A percentile compares a stretch with the other conserved stretches of the same genome.
Evolutionary conservation across 2,888 invertebrate species (phyloP).

Genomic region (Myathropa florea): DNA sequence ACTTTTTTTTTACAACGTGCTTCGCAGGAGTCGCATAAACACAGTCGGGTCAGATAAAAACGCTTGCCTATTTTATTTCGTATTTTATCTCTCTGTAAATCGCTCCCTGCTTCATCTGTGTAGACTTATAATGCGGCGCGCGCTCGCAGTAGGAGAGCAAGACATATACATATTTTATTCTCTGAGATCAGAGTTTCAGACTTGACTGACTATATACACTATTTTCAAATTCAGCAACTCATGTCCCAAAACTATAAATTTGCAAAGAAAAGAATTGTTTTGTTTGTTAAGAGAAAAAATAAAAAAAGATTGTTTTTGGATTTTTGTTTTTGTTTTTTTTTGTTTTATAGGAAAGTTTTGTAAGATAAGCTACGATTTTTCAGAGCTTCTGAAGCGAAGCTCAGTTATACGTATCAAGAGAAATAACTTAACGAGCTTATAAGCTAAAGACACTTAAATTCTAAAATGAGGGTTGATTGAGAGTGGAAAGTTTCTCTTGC

Average conservation of each 20-base stretch:
- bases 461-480: constrained; percentile 7
- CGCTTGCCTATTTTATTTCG: constrained; percentile 51
- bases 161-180: constrained; percentile 32
- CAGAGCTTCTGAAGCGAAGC: constrained; percentile 2
- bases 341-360: constrained; percentile 12
- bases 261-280: constrained; percentile 71
- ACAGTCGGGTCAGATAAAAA: constrained; percentile 55
- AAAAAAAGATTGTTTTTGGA: constrained; percentile 38
- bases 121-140: constrained; percentile 10
- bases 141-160: constrained; percentile 45
- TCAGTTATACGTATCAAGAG: constrained; percentile 38
- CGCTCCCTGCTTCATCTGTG: constrained; percentile 48
- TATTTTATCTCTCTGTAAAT: constrained; percentile 36
- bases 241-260: constrained; percentile 70
- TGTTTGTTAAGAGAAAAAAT: constrained; percentile 64
- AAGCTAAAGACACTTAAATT: constrained; percentile 30
- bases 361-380: constrained; percentile 14
- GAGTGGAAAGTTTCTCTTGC: constrained; percentile 7
- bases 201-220: constrained; percentile 59
- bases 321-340: constrained; percentile 17
- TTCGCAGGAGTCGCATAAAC: constrained; percentile 41
- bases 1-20: constrained; percentile 35
- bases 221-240: constrained; percentile 67
- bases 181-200: constrained; percentile 43
- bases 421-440: constrained; percentile 32